Percentiles rank a stretch among this genome's conserved stretches.
These are phyloP conservation scores for Lagodon rhomboides DNA, from an alignment of 2,797 vertebrate genomes.

Conservation along the genomic window DNA sequence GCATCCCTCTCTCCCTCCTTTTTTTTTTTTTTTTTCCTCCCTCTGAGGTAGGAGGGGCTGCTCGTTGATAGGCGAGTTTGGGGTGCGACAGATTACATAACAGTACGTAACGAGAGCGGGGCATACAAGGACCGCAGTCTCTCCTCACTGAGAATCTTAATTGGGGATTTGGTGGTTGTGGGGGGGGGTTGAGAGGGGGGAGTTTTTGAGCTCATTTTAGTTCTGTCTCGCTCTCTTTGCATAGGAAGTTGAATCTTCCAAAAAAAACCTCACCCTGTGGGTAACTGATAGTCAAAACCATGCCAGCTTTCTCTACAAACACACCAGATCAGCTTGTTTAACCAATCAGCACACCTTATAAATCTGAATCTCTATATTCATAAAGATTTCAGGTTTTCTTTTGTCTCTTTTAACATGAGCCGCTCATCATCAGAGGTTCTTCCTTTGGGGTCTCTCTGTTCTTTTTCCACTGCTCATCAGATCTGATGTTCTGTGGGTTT, in stretches of 20 bases:
- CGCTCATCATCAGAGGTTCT: conserved; percentile 3
- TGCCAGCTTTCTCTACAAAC: conserved; percentile 9
- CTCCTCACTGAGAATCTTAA: conserved; percentile 72
- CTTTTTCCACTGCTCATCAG: conserved; percentile 9
- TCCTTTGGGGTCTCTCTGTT: background rate
- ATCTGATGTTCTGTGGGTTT: conserved; percentile 1
- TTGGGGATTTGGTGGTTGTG: conserved; percentile 54
- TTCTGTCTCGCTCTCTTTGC: conserved; percentile 29
- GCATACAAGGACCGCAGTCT: conserved; percentile 74
- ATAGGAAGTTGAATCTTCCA: conserved; percentile 21
- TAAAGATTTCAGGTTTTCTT: background rate
- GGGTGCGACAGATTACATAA: conserved; percentile 84
- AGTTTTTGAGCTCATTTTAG: conserved; percentile 17
- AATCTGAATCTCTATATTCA: conserved; percentile 1
- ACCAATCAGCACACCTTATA: background rate
- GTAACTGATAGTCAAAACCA: conserved; percentile 9
- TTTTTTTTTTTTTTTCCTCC: conserved; percentile 12
- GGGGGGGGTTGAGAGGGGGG: background rate
- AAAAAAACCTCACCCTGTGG: conserved; percentile 7
- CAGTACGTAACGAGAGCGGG: conserved; percentile 61
- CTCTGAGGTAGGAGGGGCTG: conserved; percentile 56
- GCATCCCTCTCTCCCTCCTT: conserved; percentile 53
- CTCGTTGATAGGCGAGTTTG: conserved; percentile 70
- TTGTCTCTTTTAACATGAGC: background rate
- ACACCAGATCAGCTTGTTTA: background rate